Percentiles rank a stretch among this genome's conserved stretches.
phyloP scores from a whole-genome alignment of 2,888 invertebrate genomes.

The Pyrgus malvae region DNA sequence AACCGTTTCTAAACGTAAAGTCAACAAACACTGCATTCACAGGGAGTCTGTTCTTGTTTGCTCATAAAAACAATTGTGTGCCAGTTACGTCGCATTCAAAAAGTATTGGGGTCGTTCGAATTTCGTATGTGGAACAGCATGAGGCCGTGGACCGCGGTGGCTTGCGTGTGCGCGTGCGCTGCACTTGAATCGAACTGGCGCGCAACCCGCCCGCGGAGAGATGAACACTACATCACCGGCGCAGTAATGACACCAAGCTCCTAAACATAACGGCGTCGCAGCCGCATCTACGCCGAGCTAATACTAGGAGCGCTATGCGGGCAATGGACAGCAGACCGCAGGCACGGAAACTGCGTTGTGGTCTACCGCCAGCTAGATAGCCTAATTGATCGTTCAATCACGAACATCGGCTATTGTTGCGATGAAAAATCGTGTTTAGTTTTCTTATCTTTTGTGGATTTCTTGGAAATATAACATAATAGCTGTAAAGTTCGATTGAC shows the following conservation, averaged over 20 bases:
- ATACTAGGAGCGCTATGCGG: constrained; percentile 23
- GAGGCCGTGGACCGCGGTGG: constrained; percentile 24
- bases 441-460: no score
- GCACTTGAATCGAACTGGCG: constrained; percentile 75
- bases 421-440: not conserved
- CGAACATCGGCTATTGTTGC: constrained; percentile 32
- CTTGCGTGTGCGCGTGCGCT: constrained; percentile 62
- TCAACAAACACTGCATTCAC: constrained; percentile 57
- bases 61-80: constrained; percentile 40
- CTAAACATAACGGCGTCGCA: constrained; percentile 49
- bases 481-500: no score
- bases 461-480: no score
- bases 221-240: constrained; percentile 35
- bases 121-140: constrained; percentile 49
- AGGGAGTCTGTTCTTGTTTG: constrained; percentile 34
- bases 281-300: constrained; percentile 36
- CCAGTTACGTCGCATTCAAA: constrained; percentile 39
- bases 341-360: constrained; percentile 63
- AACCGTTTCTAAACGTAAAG: constrained; percentile 40
- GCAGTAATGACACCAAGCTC: constrained; percentile 35
- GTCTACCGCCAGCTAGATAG: constrained; percentile 53
- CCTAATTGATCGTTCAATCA: constrained; percentile 60
- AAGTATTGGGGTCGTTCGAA: constrained; percentile 43
- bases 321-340: constrained; percentile 63
- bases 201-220: constrained; percentile 50